Percentiles rank a stretch among this genome's conserved stretches.
Evolutionary conservation across 2,888 invertebrate genomes (phyloP).

Genomic region (Ectobius pallidus): DNA sequence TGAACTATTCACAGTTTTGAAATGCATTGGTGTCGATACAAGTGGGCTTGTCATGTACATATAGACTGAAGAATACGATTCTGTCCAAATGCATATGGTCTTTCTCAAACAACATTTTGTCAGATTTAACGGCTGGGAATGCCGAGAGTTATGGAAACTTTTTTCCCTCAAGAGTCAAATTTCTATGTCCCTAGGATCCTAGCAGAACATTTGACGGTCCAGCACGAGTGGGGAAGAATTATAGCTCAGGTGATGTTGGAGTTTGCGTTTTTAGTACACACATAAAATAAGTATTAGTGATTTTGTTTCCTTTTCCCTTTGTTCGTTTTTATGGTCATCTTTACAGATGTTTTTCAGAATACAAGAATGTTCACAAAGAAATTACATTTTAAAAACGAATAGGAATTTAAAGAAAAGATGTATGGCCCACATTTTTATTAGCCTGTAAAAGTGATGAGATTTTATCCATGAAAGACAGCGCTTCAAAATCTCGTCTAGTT

Average conservation of each 20-base stretch:
- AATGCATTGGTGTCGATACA: too few relatives aligned
- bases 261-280: not conserved
- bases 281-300: constrained; percentile 11
- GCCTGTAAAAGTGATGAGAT: not conserved
- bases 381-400: constrained; percentile 20
- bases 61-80: too few relatives aligned
- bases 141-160: too few relatives aligned
- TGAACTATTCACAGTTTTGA: too few relatives aligned
- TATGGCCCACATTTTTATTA: constrained; percentile 1
- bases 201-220: not conserved
- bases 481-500: too few relatives aligned
- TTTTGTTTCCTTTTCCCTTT: not conserved
- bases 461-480: not conserved
- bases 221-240: not conserved
- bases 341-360: not conserved
- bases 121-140: not conserved
- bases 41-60: too few relatives aligned
- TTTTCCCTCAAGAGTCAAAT: too few relatives aligned
- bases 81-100: not conserved
- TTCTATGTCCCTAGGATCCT: too few relatives aligned
- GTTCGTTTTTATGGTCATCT: not conserved
- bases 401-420: constrained; percentile 8
- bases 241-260: not conserved
- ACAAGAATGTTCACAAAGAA: not conserved
- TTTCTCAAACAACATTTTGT: not conserved